phyloP scores from a whole-genome alignment of 30 jellyfish, hydroid and myxozoan genomes.

The Nemopilema nomurai region DNA sequence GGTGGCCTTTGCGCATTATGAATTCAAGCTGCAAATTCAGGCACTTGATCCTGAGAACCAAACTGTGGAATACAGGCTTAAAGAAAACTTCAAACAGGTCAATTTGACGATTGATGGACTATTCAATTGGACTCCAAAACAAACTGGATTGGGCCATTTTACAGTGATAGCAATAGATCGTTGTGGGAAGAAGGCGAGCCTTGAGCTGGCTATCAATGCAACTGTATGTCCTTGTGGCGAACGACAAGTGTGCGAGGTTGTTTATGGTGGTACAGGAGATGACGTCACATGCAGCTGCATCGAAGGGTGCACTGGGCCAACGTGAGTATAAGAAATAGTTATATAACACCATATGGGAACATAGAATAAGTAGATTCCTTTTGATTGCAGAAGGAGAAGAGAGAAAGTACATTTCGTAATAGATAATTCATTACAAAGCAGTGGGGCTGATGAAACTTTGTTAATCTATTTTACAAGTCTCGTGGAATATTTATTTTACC shows the following conservation, averaged over 20 bases:
- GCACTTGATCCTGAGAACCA: slow-evolving; percentile 87
- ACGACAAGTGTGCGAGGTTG: slow-evolving; percentile 39
- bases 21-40: slow-evolving; percentile 28
- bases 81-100: slow-evolving; percentile 62
- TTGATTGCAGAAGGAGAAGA: no score
- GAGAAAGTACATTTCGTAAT: no score
- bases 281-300: slow-evolving; percentile 57
- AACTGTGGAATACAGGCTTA: slow-evolving; percentile 38
- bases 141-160: slow-evolving; percentile 11
- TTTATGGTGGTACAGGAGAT: slow-evolving; percentile 20
- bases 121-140: slow-evolving; percentile 51
- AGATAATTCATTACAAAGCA: no score
- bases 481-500: no score
- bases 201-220: slow-evolving; percentile 27
- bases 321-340: slow-evolving; percentile 66
- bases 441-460: no score
- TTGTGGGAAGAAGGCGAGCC: slow-evolving; percentile 56
- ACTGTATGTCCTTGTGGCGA: slow-evolving; percentile 62
- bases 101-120: slow-evolving; percentile 53
- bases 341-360: no score
- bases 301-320: slow-evolving; percentile 75
- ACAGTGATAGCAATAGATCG: slow-evolving; percentile 52
- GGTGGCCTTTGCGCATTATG: slow-evolving; percentile 47
- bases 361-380: no score
- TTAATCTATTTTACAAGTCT: no score